These are phyloP conservation scores for Tetragonisca angustula DNA, from an alignment of 2,888 invertebrate species.

Conservation along the genomic window DNA sequence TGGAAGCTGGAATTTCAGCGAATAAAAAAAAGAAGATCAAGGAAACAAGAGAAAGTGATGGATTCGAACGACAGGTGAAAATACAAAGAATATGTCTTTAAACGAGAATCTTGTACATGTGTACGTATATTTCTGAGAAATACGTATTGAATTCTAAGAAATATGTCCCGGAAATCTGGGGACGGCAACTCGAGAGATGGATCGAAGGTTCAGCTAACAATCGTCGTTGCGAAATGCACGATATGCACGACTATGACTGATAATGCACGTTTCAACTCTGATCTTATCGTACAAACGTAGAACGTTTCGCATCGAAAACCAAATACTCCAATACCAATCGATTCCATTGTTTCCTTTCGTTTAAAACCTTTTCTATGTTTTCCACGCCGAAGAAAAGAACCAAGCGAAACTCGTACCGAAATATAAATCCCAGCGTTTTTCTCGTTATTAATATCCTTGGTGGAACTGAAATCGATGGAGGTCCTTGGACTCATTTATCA, in stretches of 20 bases:
- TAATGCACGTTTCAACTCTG: not conserved
- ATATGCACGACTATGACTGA: not conserved
- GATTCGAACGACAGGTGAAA: not conserved
- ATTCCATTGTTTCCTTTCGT: not conserved
- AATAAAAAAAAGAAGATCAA: not conserved
- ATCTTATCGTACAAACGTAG: not conserved
- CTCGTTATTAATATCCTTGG: conserved; percentile 23
- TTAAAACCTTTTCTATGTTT: not conserved
- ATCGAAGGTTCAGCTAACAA: not conserved
- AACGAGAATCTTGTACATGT: not conserved
- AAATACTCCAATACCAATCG: not conserved
- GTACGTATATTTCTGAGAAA: too few relatives aligned
- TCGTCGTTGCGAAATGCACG: not conserved
- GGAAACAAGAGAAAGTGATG: not conserved
- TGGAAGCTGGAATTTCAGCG: too few relatives aligned
- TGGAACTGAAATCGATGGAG: not conserved
- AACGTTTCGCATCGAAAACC: not conserved
- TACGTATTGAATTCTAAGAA: too few relatives aligned
- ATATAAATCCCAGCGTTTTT: not conserved
- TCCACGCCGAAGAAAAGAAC: not conserved
- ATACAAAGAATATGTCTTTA: not conserved
- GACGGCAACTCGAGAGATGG: not conserved
- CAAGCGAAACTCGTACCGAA: not conserved
- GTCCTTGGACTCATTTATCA: conserved; percentile 27
- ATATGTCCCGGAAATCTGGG: not conserved